phyloP scores from a whole-genome alignment of 2,888 invertebrate species.

The Cyaniris semiargus region DNA sequence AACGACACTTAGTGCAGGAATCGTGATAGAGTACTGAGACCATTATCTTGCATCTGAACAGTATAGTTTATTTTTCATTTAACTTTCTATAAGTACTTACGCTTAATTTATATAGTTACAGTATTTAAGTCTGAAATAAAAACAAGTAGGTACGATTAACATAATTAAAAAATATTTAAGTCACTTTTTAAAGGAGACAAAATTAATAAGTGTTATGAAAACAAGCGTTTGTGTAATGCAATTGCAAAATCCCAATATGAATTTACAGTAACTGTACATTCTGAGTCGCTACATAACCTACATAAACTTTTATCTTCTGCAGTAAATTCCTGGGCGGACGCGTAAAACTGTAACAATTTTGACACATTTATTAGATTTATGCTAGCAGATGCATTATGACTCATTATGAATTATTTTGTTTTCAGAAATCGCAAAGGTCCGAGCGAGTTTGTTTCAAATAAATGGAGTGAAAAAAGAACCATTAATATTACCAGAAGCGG shows the following conservation, averaged over 20 bases:
- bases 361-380: slow-evolving; percentile 59
- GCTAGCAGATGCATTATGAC: slow-evolving; percentile 49
- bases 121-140: background rate
- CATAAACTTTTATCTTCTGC: slow-evolving; percentile 60
- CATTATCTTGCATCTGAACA: background rate
- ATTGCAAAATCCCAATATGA: slow-evolving; percentile 37
- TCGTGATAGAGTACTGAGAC: slow-evolving; percentile 14
- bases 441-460: slow-evolving; percentile 99
- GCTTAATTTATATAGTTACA: background rate
- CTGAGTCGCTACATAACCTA: slow-evolving; percentile 45
- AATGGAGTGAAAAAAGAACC: slow-evolving; percentile 98
- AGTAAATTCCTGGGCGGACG: slow-evolving; percentile 57
- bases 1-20: slow-evolving; percentile 1
- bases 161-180: background rate
- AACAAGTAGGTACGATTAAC: background rate
- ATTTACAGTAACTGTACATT: slow-evolving; percentile 45
- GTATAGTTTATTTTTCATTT: background rate
- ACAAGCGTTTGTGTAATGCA: background rate
- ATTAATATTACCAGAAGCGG: slow-evolving; percentile 92
- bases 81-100: background rate
- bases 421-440: slow-evolving; percentile 98
- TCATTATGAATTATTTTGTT: slow-evolving; percentile 58
- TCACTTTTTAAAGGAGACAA: background rate
- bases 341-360: slow-evolving; percentile 59
- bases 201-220: background rate